Percentiles rank a stretch among this genome's conserved stretches.
Conservation (phyloP, 2,888 invertebrate genomes). For the Pomacea canaliculata region DNA sequence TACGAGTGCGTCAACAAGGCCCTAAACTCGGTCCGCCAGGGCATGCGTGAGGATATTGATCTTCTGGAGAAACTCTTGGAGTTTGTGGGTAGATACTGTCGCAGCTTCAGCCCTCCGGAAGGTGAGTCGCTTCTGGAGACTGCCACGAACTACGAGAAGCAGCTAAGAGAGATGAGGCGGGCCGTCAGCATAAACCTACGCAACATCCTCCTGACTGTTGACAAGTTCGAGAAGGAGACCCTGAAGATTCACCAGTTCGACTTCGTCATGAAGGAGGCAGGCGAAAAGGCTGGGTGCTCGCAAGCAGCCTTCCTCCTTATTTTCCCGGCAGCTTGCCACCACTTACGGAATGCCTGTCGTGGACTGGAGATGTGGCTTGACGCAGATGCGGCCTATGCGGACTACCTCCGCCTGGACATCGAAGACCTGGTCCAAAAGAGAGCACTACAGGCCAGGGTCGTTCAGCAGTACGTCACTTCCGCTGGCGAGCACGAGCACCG, state of each 20-base stretch:
- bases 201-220: conserved; percentile 52
- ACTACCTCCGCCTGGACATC: conserved; percentile 54
- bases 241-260: conserved; percentile 51
- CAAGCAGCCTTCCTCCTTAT: conserved; percentile 56
- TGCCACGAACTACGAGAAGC: conserved; percentile 58
- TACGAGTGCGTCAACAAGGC: conserved; percentile 8
- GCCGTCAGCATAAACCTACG: conserved; percentile 49
- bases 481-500: conserved; percentile 26
- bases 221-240: conserved; percentile 54
- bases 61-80: conserved; percentile 44
- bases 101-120: conserved; percentile 50
- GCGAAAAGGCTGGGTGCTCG: conserved; percentile 48
- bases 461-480: conserved; percentile 11
- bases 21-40: conserved; percentile 40
- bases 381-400: conserved; percentile 55
- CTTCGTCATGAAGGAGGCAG: conserved; percentile 48
- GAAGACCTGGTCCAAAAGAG: conserved; percentile 48
- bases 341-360: conserved; percentile 48
- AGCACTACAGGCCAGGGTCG: conserved; percentile 38
- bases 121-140: conserved; percentile 57
- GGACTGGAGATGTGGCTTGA: conserved; percentile 51
- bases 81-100: conserved; percentile 57
- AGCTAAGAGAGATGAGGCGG: conserved; percentile 47
- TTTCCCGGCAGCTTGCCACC: conserved; percentile 57
- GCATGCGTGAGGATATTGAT: conserved; percentile 48